Evolutionary conservation across 2,797 vertebrate species (phyloP), one percentile per base, ranked within the genome.

Genomic region (Delichon dasypus): DNA sequence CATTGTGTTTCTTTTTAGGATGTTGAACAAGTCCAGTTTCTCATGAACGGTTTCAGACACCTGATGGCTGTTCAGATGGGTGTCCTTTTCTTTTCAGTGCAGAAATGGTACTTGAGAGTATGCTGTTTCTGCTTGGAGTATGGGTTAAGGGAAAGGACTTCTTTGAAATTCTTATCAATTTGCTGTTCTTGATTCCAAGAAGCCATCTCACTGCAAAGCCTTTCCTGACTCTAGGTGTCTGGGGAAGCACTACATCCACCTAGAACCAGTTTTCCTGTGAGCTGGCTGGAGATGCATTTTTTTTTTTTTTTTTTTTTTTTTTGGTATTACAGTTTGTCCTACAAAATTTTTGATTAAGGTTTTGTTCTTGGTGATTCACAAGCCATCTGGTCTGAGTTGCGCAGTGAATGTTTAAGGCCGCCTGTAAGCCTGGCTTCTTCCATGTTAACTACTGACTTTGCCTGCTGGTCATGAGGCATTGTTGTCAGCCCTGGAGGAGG

Each of bases 71-170:
- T 96, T 97, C 91, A 88, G 66, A 81, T 66, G 32, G 26, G 42
- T 92, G 70, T 74, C 75, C 87, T 66, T 87, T 89, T 94, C 32
- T 81, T 91, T 78, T 13, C 91, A 81, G 9, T 94, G 79, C 88
- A 89, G 92, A 92, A 95, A 76, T 14, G 22, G 32, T 88, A 55
- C 34, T n/a, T 75, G 71, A 81, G 81, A 57, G 55, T 90, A 16
- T 15, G 38, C 27, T 74, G 11, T 65, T 93, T 58, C 83, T 91
- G 29, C 55, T 81, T 85, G 83, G 79, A 91, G 57, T 71, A 5
- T 3, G 14, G 20, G 22, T 11, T 71, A 48, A 85, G 36, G 50
- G 70, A 78, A 91, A 13, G 47, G 40, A 45, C 55, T 16, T 62
- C 58, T 95, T 80, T 74, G 74, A 92, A 96, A 76, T 88, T 61